Base-by-base conservation (phyloP, 2,888 invertebrate species). In the Crepidodera aurea region DNA sequence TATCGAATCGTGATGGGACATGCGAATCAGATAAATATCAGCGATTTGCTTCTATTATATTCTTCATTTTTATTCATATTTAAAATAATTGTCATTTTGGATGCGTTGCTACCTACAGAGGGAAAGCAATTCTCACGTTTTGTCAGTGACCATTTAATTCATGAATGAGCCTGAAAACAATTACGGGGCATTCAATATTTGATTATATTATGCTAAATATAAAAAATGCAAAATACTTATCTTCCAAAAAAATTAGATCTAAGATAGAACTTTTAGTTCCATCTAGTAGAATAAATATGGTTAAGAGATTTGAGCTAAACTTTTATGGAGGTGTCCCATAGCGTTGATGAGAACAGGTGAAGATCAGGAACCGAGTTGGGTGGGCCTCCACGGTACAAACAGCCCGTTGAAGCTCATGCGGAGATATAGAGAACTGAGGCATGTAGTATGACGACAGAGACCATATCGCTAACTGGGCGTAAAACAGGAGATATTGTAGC, bases 401-500 rank as follows among this genome's bases (percentile, higher is more conserved):
- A 39, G 57, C 37, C 62, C 60, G 51, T 62, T 65, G 59, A 57
- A 60, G 32, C 65, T 54, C 63, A 63, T 63, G 63, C 57, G 40
- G 65, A 67, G 65, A 65, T 67, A 65, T 65, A 67, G 58, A 67
- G 55, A 67, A 62, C 48, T 55, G 32, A 56, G 42, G 42, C 58
- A 22, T 66, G 63, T 60, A n/a, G n/a, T n/a, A 57, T 51, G 37
- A 44, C 62, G 40, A 62, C 53, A 32, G 51, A 60, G 60, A 57
- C 59, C 50, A 46, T 65, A 65, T 66, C 66, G 63, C 66, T 63
- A 56, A 56, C 63, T 51, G 63, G 63, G 63, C 63, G 63, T 63
- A 66, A 59, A 63, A 63, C 66, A 56, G 63, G 39, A 60, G 66
- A 66, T 63, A 63, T 62, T 57, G 63, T 59, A 55, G 55, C 63